Percentiles rank a stretch among this genome's conserved stretches.
These are phyloP conservation scores for Andrena haemorrhoa DNA, from an alignment of 2,888 invertebrate genomes.

Conservation along the genomic window DNA sequence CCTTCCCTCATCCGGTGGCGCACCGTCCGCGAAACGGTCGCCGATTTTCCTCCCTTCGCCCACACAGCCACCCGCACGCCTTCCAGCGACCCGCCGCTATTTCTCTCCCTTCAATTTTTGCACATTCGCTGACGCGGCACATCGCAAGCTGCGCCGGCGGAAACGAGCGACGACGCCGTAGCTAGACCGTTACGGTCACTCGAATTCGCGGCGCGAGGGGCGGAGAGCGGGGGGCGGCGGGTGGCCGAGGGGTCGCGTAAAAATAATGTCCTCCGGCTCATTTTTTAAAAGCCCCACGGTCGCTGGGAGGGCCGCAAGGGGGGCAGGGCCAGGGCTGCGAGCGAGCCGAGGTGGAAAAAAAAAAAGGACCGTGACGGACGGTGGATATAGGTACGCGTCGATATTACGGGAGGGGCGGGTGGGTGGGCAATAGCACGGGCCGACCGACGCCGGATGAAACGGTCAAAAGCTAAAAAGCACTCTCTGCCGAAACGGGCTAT, in stretches of 20 bases:
- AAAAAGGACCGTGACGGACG: slow-evolving; percentile 78
- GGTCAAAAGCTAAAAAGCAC: slow-evolving; percentile 80
- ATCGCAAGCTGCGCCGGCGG: slow-evolving; percentile 77
- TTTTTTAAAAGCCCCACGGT: slow-evolving; percentile 74
- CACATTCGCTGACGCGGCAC: slow-evolving; percentile 82
- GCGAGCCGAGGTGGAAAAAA: slow-evolving; percentile 70
- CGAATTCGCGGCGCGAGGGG: slow-evolving; percentile 54
- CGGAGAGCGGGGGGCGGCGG: slow-evolving; percentile 44
- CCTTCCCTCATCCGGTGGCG: neutral
- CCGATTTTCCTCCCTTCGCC: slow-evolving; percentile 31
- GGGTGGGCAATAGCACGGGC: slow-evolving; percentile 68
- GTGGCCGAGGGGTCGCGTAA: slow-evolving; percentile 66
- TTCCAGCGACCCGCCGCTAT: neutral
- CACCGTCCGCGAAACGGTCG: slow-evolving; percentile 41
- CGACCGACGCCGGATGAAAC: slow-evolving; percentile 74
- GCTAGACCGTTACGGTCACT: slow-evolving; percentile 71
- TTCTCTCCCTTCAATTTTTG: slow-evolving; percentile 74
- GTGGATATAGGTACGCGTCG: slow-evolving; percentile 70
- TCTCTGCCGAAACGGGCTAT: slow-evolving; percentile 72
- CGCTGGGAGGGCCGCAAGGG: slow-evolving; percentile 22
- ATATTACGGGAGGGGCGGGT: slow-evolving; percentile 65
- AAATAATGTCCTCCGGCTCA: slow-evolving; percentile 80
- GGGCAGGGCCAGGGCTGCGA: slow-evolving; percentile 48
- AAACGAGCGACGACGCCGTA: slow-evolving; percentile 64
- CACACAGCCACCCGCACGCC: neutral